Evolutionary conservation across 2,888 invertebrate species (phyloP).

Genomic region (Acleris literana): DNA sequence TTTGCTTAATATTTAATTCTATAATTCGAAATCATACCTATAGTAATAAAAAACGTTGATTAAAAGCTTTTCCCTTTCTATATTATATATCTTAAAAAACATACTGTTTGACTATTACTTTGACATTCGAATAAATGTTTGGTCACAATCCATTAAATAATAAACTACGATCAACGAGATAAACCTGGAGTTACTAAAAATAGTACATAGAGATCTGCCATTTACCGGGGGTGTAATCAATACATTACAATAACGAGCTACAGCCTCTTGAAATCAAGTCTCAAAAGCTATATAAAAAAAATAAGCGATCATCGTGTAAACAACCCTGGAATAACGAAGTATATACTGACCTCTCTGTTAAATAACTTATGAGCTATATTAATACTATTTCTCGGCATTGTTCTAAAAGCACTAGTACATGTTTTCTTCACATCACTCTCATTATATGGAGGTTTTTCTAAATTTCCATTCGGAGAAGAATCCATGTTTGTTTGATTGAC

Average conservation of each 20-base stretch:
- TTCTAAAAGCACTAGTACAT: constrained; percentile 55
- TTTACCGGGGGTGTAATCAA: constrained; percentile 5
- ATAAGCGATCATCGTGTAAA: constrained; percentile 43
- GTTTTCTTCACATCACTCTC: constrained; percentile 60
- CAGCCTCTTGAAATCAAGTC: constrained; percentile 24
- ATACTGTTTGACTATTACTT: too few relatives aligned
- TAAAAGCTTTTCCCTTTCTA: too few relatives aligned
- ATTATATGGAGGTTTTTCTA: constrained; percentile 60
- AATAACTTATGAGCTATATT: constrained; percentile 82
- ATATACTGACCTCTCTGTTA: constrained; percentile 83
- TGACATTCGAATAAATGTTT: neutral
- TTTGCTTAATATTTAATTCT: too few relatives aligned
- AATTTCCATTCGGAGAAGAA: constrained; percentile 63
- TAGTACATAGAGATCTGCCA: neutral
- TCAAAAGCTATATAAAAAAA: constrained; percentile 30
- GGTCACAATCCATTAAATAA: constrained; percentile 3
- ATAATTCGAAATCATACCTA: too few relatives aligned
- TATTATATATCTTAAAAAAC: too few relatives aligned
- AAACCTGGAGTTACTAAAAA: too few relatives aligned
- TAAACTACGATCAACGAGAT: neutral
- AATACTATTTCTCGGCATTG: constrained; percentile 56
- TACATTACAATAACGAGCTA: constrained; percentile 11
- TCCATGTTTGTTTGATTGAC: constrained; percentile 82
- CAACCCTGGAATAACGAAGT: constrained; percentile 41
- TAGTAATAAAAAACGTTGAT: too few relatives aligned